Evolutionary conservation across 2,797 vertebrate genomes (phyloP).

Genomic region (Emydoidea blandingii): DNA sequence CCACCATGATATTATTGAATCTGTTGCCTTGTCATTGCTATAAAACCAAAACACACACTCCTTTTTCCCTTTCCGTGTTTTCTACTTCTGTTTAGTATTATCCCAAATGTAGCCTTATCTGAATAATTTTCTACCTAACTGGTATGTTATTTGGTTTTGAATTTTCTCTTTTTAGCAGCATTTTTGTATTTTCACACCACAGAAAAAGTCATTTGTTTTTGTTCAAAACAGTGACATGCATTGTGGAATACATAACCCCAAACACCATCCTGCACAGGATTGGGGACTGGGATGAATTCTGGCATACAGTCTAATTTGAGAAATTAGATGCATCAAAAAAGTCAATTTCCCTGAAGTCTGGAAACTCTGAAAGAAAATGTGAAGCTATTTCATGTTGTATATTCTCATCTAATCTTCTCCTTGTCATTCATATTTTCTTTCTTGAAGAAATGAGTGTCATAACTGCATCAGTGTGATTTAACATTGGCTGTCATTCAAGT

Average conservation of each 20-base stretch:
- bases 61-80: neutral
- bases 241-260: accelerated
- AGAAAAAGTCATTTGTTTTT: neutral
- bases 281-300: neutral
- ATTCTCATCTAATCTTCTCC: neutral
- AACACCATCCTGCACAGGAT: neutral
- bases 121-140: neutral
- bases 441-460: neutral
- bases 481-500: neutral
- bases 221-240: neutral
- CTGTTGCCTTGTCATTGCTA: accelerated
- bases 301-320: accelerated
- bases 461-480: neutral
- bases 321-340: neutral
- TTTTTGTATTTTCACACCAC: neutral
- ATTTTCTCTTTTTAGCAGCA: neutral
- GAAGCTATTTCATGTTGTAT: neutral
- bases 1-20: neutral
- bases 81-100: neutral
- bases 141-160: neutral
- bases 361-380: neutral
- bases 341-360: neutral
- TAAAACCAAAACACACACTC: neutral
- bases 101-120: neutral
- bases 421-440: neutral